Base-by-base conservation (phyloP, 2,888 invertebrate species). In the Macaria notata region DNA sequence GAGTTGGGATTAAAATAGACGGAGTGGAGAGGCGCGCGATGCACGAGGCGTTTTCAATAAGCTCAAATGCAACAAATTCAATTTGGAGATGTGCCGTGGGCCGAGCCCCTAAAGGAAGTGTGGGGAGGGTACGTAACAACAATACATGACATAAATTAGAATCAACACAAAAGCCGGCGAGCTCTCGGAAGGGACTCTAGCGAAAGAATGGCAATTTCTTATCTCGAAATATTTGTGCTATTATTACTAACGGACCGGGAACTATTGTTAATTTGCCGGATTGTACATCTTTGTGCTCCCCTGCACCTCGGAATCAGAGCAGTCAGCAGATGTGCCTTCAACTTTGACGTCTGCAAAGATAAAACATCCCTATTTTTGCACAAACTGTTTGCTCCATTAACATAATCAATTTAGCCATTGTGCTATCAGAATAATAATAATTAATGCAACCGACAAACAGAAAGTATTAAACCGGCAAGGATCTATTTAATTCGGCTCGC, bases 71-170 rank as follows among this genome's bases (percentile, higher is more conserved):
- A 85, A 82, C 86, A 85, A 86, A 88, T 85, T 84, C 81, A 83
- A 86, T 81, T 82, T 80, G 74, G 76, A 79, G 78, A 73, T 69
- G 67, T 70, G 81, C 67, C 72, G 75, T 75, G 77, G 76, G 75
- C 79, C 81, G 75, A 82, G 84, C 81, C 88, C 86, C 83, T 73
- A 79, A 81, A 85, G 85, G 86, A 87, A 85, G 83, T 80, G 83
- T 85, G 87, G 88, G 86, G 88, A 84, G 87, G 83, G 86, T 78
- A 79, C 80, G 74, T 73, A 78, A 73, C 76, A 81, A 89, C 88
- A 89, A 90, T 89, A 81, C 88, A 84, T 82, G 82, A 90, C 89
- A 90, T 91, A 91, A 90, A 90, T 91, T 90, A 90, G 88, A 88
- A 84, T 81, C 86, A 82, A 85, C 86, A 91, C 88, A 90, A 91